phyloP scores from a whole-genome alignment of 30 jellyfish, hydroid and myxozoan species.

The Clytia hemisphaerica region DNA sequence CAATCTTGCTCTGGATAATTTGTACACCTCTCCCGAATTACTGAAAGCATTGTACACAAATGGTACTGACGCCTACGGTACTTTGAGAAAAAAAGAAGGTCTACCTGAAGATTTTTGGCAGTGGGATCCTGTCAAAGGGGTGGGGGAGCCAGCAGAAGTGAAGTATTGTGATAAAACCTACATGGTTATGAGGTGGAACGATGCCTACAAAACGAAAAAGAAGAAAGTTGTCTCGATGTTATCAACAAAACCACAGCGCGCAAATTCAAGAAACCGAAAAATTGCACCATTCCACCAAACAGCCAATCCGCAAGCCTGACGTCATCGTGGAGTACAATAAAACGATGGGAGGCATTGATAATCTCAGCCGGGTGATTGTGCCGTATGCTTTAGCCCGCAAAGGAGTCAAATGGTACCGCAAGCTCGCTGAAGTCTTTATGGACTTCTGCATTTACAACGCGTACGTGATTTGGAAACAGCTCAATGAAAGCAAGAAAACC shows the following conservation, averaged over 20 bases:
- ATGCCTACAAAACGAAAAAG: slow-evolving; percentile 7
- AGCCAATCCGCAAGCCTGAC: slow-evolving; percentile 11
- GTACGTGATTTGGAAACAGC: slow-evolving; percentile 1
- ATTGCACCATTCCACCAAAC: slow-evolving; percentile 7
- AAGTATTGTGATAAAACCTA: slow-evolving; percentile 13
- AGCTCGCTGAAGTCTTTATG: slow-evolving; percentile 8
- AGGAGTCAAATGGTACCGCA: slow-evolving; percentile 22
- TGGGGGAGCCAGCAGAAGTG: slow-evolving; percentile 23
- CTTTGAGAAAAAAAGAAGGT: slow-evolving; percentile 7
- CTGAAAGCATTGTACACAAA: slow-evolving; percentile 5
- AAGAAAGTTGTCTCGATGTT: slow-evolving; percentile 11
- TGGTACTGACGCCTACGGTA: slow-evolving; percentile 9
- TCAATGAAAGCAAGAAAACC: slow-evolving; percentile 3
- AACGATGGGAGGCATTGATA: too few relatives aligned
- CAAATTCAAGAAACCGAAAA: slow-evolving; percentile 1
- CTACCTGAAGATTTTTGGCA: slow-evolving; percentile 4
- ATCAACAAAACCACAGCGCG: slow-evolving; percentile 15
- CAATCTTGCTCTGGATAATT: slow-evolving; percentile 15
- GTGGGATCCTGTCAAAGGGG: slow-evolving; percentile 14
- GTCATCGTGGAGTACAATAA: too few relatives aligned
- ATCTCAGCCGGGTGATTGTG: background rate
- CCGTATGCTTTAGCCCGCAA: background rate
- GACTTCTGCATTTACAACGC: slow-evolving; percentile 1
- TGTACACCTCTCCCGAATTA: slow-evolving; percentile 16
- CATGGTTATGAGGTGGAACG: slow-evolving; percentile 20